Conservation (phyloP, 2,888 invertebrate species). For the Pelosia muscerda region DNA sequence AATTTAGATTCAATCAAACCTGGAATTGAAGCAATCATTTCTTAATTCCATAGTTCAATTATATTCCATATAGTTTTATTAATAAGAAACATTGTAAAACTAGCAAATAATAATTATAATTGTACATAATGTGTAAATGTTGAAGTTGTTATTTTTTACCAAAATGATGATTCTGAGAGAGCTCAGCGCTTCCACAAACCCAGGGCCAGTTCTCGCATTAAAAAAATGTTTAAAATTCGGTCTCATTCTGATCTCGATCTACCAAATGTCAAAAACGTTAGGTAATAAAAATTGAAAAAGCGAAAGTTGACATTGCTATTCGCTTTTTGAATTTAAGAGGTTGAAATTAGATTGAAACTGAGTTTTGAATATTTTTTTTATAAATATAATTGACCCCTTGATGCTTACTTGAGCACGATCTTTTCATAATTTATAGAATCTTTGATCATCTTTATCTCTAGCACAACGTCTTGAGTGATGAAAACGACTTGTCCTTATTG, state of each 20-base stretch:
- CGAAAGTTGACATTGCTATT: no score
- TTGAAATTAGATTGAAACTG: no score
- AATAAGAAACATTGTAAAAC: constrained; percentile 32
- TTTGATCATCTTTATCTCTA: constrained; percentile 62
- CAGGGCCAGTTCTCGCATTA: no score
- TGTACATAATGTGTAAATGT: constrained; percentile 59
- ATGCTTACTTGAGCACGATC: constrained; percentile 56
- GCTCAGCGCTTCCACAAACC: constrained; percentile 40
- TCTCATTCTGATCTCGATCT: no score
- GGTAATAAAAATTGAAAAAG: no score
- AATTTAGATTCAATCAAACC: constrained; percentile 26
- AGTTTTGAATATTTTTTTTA: no score
- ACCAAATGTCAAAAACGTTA: no score
- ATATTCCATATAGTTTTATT: constrained; percentile 45
- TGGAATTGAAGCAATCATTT: constrained; percentile 35
- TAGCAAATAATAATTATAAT: constrained; percentile 44
- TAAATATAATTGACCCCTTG: no score
- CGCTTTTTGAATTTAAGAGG: no score
- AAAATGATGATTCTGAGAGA: constrained; percentile 47
- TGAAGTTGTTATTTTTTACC: constrained; percentile 65
- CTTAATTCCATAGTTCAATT: constrained; percentile 42
- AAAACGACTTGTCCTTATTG: constrained; percentile 72
- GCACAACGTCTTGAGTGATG: constrained; percentile 67
- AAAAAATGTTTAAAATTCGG: no score
- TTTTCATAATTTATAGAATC: constrained; percentile 56